phyloP scores from a whole-genome alignment of 2,113 vertebrate genomes.

The Halichoerus grypus region DNA sequence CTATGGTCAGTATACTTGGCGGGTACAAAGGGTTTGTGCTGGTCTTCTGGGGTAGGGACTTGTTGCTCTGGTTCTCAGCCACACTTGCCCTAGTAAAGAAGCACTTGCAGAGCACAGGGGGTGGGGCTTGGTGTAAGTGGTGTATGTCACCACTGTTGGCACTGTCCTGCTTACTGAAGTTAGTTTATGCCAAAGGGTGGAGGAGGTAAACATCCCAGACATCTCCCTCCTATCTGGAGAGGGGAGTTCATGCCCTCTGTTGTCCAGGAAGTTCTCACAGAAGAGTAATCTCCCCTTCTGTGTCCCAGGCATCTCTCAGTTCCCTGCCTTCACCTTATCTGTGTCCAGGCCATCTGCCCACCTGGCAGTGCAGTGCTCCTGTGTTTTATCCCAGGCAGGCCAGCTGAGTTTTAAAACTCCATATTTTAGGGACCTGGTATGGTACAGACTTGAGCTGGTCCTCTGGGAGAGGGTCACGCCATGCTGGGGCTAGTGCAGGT shows the following conservation, averaged over 20 bases:
- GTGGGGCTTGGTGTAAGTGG: not conserved
- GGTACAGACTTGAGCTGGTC: not conserved
- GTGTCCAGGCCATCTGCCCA: not conserved
- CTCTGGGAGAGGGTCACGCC: not conserved
- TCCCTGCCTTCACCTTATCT: not conserved
- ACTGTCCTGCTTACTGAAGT: not conserved
- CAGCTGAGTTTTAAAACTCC: not conserved
- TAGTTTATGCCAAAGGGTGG: not conserved
- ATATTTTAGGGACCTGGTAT: not conserved
- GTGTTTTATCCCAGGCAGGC: not conserved
- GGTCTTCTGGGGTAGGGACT: not conserved
- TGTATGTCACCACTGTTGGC: not conserved
- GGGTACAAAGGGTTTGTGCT: not conserved
- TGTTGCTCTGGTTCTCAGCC: not conserved
- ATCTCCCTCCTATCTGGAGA: not conserved
- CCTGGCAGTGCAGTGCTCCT: not conserved
- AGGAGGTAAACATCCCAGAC: not conserved
- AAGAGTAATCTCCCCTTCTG: not conserved
- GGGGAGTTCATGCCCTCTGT: not conserved
- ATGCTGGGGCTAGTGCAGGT: not conserved
- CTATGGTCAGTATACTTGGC: not conserved
- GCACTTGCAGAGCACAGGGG: not conserved
- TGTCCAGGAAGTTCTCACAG: not conserved
- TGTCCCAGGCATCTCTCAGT: not conserved
- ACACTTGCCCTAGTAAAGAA: not conserved